A percentile compares a stretch with the other conserved stretches of the same genome.
Conservation (phyloP, 2,113 vertebrate genomes). For the Clarias batrachus region DNA sequence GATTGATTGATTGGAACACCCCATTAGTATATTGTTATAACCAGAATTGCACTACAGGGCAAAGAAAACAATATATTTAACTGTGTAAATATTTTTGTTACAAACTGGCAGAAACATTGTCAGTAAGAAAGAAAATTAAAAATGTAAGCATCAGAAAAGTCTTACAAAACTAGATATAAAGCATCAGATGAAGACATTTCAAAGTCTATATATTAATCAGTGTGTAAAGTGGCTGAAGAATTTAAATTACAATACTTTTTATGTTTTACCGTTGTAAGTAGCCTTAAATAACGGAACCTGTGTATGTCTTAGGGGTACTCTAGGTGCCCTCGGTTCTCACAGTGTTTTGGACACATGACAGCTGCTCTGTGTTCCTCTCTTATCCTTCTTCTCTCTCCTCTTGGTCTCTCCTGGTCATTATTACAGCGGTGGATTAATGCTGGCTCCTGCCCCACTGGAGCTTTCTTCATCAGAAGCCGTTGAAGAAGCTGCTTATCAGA, state of each 20-base stretch:
- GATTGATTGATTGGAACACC: not conserved
- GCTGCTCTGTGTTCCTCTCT: not conserved
- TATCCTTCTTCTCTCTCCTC: conserved; percentile 45
- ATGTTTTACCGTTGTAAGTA: not conserved
- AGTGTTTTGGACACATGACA: conserved; percentile 62
- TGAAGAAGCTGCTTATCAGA: conserved; percentile 79
- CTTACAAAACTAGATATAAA: not conserved
- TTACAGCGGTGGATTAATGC: conserved; percentile 76
- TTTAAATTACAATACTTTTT: not conserved
- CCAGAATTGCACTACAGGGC: not conserved
- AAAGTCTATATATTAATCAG: not conserved
- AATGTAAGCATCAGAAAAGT: not conserved
- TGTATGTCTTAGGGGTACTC: conserved; percentile 52
- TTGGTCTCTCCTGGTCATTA: conserved; percentile 59
- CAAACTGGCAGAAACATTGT: not conserved
- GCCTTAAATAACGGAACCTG: not conserved
- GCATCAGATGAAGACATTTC: not conserved
- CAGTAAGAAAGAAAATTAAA: not conserved
- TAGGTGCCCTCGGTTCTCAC: conserved; percentile 46
- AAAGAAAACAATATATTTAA: not conserved
- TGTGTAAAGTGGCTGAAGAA: not conserved
- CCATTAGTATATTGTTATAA: not conserved
- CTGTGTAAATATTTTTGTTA: not conserved
- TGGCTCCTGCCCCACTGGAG: conserved; percentile 54
- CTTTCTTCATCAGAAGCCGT: conserved; percentile 72